These are phyloP conservation scores for Calidris pugnax DNA, from an alignment of 2,113 vertebrate species.

Conservation along the genomic window DNA sequence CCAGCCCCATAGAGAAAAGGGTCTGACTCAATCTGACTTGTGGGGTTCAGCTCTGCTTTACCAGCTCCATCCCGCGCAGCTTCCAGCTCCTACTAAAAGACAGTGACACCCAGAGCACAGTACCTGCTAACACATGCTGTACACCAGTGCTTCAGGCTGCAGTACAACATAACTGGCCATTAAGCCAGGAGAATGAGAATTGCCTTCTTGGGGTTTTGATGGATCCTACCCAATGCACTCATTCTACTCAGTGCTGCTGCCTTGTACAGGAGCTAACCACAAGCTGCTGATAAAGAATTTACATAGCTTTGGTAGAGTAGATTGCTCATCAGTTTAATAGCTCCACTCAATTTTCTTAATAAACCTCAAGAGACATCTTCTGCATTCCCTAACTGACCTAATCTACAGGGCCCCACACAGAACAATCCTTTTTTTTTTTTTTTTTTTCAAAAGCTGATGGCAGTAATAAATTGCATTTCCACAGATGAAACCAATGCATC, in stretches of 20 bases:
- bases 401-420: background rate
- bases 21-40: background rate
- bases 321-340: background rate
- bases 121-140: background rate
- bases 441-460: background rate
- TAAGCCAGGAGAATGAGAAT: background rate
- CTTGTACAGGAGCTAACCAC: background rate
- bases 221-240: background rate
- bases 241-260: background rate
- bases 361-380: constrained; percentile 1
- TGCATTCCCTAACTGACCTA: background rate
- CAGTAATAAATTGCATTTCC: constrained; percentile 4
- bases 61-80: background rate
- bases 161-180: fast-evolving
- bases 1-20: background rate
- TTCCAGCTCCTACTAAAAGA: background rate
- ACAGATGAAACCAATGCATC: background rate
- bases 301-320: background rate
- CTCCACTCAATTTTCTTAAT: background rate
- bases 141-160: fast-evolving
- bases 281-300: background rate
- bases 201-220: background rate
- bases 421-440: background rate
- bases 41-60: background rate
- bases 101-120: background rate